Evolutionary conservation across 2,888 invertebrate genomes (phyloP).

Genomic region (Machimus atricapillus): DNA sequence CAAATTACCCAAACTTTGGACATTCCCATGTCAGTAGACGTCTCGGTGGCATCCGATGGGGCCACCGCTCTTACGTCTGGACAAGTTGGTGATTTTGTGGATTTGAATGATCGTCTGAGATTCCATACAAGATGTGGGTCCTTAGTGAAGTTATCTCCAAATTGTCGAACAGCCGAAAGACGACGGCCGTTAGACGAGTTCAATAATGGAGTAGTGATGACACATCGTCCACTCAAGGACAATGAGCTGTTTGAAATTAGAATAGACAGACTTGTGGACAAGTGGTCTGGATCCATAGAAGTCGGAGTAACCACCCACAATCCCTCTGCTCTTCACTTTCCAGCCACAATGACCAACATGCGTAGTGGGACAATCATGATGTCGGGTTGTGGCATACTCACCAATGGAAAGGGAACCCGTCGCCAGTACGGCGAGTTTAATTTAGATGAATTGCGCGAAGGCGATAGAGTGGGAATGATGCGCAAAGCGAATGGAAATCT

Average conservation of each 20-base stretch:
- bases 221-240: conserved; percentile 83
- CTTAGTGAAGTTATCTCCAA: conserved; percentile 83
- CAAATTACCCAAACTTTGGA: conserved; percentile 58
- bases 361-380: conserved; percentile 91
- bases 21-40: conserved; percentile 57
- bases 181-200: conserved; percentile 90
- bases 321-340: conserved; percentile 87
- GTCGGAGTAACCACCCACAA: conserved; percentile 94
- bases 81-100: conserved; percentile 54
- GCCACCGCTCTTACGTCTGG: not conserved
- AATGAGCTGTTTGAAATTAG: conserved; percentile 94
- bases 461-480: conserved; percentile 92
- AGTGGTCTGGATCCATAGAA: conserved; percentile 80
- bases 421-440: conserved; percentile 93
- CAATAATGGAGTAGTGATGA: conserved; percentile 96
- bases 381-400: conserved; percentile 96
- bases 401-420: conserved; percentile 93
- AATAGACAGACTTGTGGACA: conserved; percentile 90
- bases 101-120: conserved; percentile 70
- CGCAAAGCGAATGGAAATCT: conserved; percentile 82
- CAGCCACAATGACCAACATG: conserved; percentile 98
- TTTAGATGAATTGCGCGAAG: conserved; percentile 90
- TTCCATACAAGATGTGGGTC: conserved; percentile 91
- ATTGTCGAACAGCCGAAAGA: conserved; percentile 85
- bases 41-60: conserved; percentile 33